A percentile compares a stretch with the other conserved stretches of the same genome.
Conservation (phyloP, 2,113 vertebrate genomes). For the Cynoglossus semilaevis region DNA sequence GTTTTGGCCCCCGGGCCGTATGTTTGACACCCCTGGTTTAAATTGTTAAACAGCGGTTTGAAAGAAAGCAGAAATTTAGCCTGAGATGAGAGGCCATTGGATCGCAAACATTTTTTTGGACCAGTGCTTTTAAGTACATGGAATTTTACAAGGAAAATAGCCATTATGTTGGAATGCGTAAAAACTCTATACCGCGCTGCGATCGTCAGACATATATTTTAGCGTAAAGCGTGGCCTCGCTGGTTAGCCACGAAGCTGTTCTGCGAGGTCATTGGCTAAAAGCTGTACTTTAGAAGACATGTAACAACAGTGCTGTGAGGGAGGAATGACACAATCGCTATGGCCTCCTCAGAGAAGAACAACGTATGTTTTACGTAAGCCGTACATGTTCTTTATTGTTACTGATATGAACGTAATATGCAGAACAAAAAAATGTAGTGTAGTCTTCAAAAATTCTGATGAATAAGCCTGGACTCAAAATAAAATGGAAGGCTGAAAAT, state of each 20-base stretch:
- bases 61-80: too few relatives aligned
- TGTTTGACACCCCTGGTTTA: too few relatives aligned
- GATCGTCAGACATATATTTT: neutral
- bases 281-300: slow-evolving; percentile 17
- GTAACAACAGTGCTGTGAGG: slow-evolving; percentile 23
- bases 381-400: neutral
- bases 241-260: slow-evolving; percentile 10
- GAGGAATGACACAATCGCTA: slow-evolving; percentile 27
- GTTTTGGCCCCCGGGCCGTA: too few relatives aligned
- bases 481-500: neutral
- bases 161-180: neutral
- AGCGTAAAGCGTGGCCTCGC: slow-evolving; percentile 6
- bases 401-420: neutral
- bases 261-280: slow-evolving; percentile 23
- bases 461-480: neutral
- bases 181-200: neutral
- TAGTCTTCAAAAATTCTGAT: neutral
- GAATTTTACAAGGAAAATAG: neutral
- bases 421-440: neutral
- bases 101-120: neutral
- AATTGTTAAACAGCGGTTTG: too few relatives aligned
- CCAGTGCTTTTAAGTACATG: neutral
- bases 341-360: slow-evolving; percentile 10
- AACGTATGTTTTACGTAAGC: slow-evolving; percentile 7
- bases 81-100: too few relatives aligned